These are phyloP conservation scores for Aphodius granarius DNA, from an alignment of 2,888 invertebrate species.

Conservation along the genomic window DNA sequence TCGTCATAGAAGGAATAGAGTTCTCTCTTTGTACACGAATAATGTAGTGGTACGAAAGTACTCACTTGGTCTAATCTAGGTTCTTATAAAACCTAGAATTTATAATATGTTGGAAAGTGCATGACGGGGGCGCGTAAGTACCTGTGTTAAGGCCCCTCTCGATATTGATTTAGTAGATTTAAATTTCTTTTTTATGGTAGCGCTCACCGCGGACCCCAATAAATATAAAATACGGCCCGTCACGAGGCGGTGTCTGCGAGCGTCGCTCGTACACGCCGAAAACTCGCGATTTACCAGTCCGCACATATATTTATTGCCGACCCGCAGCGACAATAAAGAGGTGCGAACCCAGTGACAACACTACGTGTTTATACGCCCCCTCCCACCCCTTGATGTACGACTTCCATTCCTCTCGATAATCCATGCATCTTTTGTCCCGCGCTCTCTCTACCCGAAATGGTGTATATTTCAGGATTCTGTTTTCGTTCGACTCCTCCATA, in stretches of 20 bases:
- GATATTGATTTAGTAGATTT: constrained; percentile 24
- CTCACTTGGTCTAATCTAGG: too few relatives aligned
- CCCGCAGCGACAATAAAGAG: neutral
- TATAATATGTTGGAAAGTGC: neutral
- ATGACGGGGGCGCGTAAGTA: neutral
- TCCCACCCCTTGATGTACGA: neutral
- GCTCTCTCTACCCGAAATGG: neutral
- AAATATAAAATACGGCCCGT: constrained; percentile 11
- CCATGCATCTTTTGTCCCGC: neutral
- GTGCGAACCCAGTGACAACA: neutral
- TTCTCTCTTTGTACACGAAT: too few relatives aligned
- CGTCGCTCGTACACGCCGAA: neutral
- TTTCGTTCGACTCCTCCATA: neutral
- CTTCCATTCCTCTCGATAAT: neutral
- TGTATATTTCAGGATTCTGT: neutral
- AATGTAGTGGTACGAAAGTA: too few relatives aligned
- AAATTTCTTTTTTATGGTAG: constrained; percentile 22
- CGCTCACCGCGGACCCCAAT: constrained; percentile 13
- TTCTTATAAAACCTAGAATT: too few relatives aligned
- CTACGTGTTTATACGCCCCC: neutral
- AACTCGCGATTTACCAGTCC: neutral
- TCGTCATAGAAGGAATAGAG: too few relatives aligned
- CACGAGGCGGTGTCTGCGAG: neutral
- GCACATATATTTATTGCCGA: neutral
- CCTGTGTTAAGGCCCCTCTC: neutral